Base-by-base conservation (phyloP, 92 coral and sea anemone genomes). In the Pocillopora meandrina region DNA sequence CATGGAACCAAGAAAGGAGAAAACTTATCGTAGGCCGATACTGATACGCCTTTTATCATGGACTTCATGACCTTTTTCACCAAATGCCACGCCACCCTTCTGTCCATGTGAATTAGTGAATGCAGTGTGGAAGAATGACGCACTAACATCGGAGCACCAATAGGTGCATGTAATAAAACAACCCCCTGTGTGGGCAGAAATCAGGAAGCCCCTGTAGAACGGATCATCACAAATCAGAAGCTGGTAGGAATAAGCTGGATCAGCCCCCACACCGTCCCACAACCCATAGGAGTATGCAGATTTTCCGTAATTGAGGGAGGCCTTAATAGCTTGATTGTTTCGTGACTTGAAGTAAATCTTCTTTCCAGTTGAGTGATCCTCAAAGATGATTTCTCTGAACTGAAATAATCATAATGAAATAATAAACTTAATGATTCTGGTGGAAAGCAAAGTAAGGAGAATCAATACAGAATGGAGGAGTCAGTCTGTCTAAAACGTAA, bases 81-180 rank as follows among this genome's bases (percentile, higher is more conserved):
- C 75, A 33, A 75, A 87, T 15, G 90, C 87, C 56, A 87, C 87
- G 18, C 90, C 90, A 1, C 5, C 16, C 77, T 17, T 75, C 20
- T 20, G 0, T 3, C 14, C 0, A 36, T 16, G 1, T 9, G 31
- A 16, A 42, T 42, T 42, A 42, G 49, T 42, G 0, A 87, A 19
- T 11, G 90, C 79, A 34, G 90, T 65, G 5, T 87, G 90, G 71
- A 87, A 87, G 77, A 74, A 87, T 2, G 87, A 77, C 15, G 90
- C 67, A 1, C 15, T 1, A 0, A 0, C 16, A 47, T 87, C 90
- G 2, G 10, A 9, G 26, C 90, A 87, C 90, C 90, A 87, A 23
- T 12, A 0, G 57, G 35, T 1, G 68, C 90, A 87, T 0, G 20
- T 10, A 21, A 82, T 87, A 76, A 57, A 87, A 72, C 90, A 87